Evolutionary conservation across 2,888 invertebrate genomes (phyloP), one percentile per base, ranked within the genome.

Genomic region (Camptogramma bilineatum): DNA sequence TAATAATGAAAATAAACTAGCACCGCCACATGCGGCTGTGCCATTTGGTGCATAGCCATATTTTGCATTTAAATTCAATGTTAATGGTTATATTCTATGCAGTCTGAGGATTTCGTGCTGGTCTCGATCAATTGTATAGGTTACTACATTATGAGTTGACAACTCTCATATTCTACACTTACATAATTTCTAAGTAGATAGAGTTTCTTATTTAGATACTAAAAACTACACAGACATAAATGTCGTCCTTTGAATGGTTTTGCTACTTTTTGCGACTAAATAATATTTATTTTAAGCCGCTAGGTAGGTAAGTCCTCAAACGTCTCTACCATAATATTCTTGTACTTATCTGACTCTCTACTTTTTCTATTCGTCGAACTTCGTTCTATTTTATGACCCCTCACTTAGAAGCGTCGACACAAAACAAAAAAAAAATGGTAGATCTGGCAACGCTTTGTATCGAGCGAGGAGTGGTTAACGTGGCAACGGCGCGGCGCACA

Each of bases 401-500:
- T 88, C 84, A 86, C 88, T 88, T 89, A 81, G 81, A 85, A 87
- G 85, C 89, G 84, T 88, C 87, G 90, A 90, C 83, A 87, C 80
- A 88, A 88, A 88, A 90, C 86, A 88, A 88, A 90, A 91, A 79
- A n/a, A 90, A 85, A 39, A 78, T 75, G 71, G 64, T 77, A 80
- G 81, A 85, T 82, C 88, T 89, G 85, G 90, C 87, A 87, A 87
- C 87, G 86, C 78, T 67, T 62, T 77, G 81, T 83, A 80, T 80
- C 81, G 76, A 78, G 80, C 69, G 64, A 68, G 69, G 55, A 69
- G 70, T 61, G 58, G 71, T 68, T 82, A 87, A 86, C 86, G 86
- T 87, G 86, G 89, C 88, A 89, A 81, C 90, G 86, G 79, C 91
- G 91, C 90, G 86, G 79, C 91, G 91, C 89, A 86, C 84, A 89